Conservation (phyloP, 2,888 invertebrate species). For the Thereva unica region DNA sequence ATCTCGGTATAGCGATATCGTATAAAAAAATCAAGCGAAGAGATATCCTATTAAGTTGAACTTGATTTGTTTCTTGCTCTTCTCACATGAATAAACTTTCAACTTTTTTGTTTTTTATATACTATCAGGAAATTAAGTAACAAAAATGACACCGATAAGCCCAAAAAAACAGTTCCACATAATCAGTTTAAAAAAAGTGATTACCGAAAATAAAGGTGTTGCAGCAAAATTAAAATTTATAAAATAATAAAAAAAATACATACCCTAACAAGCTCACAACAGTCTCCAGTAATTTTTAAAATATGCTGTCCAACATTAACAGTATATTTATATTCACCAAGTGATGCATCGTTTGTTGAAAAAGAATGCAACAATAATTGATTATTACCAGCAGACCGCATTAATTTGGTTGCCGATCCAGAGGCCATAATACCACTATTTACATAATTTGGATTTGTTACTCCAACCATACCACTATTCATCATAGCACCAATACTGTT, state of each 20-base stretch:
- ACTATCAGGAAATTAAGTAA: no score
- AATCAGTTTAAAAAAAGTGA: no score
- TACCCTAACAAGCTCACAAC: conserved; percentile 83
- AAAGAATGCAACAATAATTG: conserved; percentile 71
- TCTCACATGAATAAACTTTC: no score
- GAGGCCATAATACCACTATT: conserved; percentile 31
- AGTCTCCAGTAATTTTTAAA: conserved; percentile 83
- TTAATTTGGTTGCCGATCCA: conserved; percentile 46
- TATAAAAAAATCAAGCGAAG: no score
- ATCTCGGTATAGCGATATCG: no score
- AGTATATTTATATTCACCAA: conserved; percentile 88
- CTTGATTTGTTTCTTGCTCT: no score
- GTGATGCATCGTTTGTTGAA: conserved; percentile 80
- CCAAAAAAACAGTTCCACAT: no score
- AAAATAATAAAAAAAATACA: conserved; percentile 36
- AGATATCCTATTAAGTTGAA: no score
- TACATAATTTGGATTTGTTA: conserved; percentile 44
- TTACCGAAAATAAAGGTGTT: not conserved
- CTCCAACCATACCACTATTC: conserved; percentile 44
- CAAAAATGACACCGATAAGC: no score
- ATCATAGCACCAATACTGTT: conserved; percentile 43
- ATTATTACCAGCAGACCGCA: conserved; percentile 36
- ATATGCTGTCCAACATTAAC: conserved; percentile 81
- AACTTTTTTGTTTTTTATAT: no score
- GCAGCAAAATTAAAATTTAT: not conserved